Evolutionary conservation across 2,888 invertebrate genomes (phyloP).

Genomic region (Venustoraphidia nigricollis): DNA sequence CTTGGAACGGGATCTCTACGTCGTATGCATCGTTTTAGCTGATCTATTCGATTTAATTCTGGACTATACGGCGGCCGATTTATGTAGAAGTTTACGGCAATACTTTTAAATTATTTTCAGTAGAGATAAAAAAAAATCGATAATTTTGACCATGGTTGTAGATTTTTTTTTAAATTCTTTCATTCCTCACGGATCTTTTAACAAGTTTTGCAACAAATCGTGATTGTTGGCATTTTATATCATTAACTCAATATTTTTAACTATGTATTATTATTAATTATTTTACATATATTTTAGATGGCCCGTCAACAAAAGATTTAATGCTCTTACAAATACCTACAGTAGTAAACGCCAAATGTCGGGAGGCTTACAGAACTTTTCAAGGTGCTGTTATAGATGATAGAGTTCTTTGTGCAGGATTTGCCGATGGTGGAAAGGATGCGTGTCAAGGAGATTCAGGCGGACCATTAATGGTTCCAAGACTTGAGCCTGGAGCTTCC

Average conservation of each 20-base stretch:
- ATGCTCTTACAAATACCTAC: constrained; percentile 59
- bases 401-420: constrained; percentile 56
- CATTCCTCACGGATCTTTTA: background rate
- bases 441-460: constrained; percentile 73
- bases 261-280: background rate
- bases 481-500: constrained; percentile 12
- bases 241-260: too few relatives aligned
- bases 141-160: background rate
- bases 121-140: background rate
- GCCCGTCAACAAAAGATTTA: constrained; percentile 45
- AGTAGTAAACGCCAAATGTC: constrained; percentile 42
- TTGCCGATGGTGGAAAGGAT: constrained; percentile 46
- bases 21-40: too few relatives aligned
- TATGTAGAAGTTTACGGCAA: background rate
- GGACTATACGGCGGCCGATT: background rate
- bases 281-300: constrained; percentile 33
- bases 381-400: constrained; percentile 39
- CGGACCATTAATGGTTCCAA: constrained; percentile 56
- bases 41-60: background rate
- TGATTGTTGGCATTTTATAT: too few relatives aligned
- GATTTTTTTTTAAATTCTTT: background rate
- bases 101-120: background rate
- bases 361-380: constrained; percentile 36
- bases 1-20: too few relatives aligned
- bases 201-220: too few relatives aligned